Evolutionary conservation across 2,797 vertebrate genomes (phyloP).

Genomic region (Dryobates pubescens): DNA sequence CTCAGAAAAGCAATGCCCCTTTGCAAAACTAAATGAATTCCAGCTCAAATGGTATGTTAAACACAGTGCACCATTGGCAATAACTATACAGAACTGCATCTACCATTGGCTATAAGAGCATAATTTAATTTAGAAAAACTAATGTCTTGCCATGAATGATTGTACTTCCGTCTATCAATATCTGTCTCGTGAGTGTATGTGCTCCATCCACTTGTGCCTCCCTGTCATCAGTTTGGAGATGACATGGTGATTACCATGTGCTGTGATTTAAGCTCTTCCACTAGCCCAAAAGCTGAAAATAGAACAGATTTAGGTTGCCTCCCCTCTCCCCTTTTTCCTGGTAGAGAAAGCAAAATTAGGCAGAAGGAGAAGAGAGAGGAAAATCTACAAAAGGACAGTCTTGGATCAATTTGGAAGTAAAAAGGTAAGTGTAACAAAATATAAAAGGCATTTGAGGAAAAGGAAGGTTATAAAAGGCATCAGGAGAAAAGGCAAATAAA

Average conservation of each 20-base stretch:
- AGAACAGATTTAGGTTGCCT: no score
- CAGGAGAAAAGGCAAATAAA: no score
- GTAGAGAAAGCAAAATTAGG: no score
- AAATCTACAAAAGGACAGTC: no score
- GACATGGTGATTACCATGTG: not conserved
- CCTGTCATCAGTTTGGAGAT: not conserved
- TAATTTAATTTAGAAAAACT: not conserved
- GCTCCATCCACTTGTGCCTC: not conserved
- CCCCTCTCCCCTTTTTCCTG: no score
- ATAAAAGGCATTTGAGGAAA: no score
- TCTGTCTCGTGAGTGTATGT: not conserved
- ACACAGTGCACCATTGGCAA: not conserved
- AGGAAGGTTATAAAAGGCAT: no score
- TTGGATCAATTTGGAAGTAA: no score
- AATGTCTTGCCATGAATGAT: not conserved
- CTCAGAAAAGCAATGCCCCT: not conserved
- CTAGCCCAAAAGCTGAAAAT: no score
- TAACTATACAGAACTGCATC: not conserved
- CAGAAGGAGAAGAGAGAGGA: no score
- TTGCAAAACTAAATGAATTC: not conserved
- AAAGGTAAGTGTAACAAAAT: no score
- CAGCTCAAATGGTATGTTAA: not conserved
- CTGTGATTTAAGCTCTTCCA: no score
- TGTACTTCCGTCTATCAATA: not conserved
- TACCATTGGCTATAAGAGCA: not conserved